Evolutionary conservation across 2,888 invertebrate genomes (phyloP).

Genomic region (Onthophagus sagittarius): DNA sequence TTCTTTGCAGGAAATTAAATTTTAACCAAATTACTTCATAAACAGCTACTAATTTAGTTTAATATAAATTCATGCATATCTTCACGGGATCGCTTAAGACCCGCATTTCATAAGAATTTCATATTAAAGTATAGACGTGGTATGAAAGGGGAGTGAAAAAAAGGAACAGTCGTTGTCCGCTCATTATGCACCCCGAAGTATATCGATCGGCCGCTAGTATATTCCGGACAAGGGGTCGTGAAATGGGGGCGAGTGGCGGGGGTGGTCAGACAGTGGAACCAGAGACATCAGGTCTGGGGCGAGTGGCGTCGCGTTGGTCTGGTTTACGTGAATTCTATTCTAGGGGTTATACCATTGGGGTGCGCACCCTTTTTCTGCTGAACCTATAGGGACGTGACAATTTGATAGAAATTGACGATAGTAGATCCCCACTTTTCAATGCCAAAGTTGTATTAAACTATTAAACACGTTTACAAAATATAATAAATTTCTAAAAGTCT

Average conservation of each 20-base stretch:
- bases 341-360: background rate
- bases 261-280: conserved; percentile 29
- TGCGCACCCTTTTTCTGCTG: background rate
- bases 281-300: conserved; percentile 17
- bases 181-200: background rate
- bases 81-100: background rate
- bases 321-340: background rate
- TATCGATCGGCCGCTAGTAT: background rate
- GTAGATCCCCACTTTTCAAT: background rate
- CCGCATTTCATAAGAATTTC: background rate
- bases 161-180: background rate
- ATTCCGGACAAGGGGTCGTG: background rate
- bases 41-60: background rate
- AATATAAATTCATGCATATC: background rate
- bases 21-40: no score
- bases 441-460: no score
- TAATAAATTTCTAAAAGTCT: no score
- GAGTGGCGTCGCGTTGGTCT: conserved; percentile 9
- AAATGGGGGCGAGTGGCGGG: conserved; percentile 20
- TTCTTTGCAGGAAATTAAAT: no score
- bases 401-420: background rate
- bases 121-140: background rate
- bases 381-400: background rate
- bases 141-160: background rate
- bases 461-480: no score